Evolutionary conservation across 2,797 vertebrate species (phyloP).

Genomic region (Coendou prehensilis): DNA sequence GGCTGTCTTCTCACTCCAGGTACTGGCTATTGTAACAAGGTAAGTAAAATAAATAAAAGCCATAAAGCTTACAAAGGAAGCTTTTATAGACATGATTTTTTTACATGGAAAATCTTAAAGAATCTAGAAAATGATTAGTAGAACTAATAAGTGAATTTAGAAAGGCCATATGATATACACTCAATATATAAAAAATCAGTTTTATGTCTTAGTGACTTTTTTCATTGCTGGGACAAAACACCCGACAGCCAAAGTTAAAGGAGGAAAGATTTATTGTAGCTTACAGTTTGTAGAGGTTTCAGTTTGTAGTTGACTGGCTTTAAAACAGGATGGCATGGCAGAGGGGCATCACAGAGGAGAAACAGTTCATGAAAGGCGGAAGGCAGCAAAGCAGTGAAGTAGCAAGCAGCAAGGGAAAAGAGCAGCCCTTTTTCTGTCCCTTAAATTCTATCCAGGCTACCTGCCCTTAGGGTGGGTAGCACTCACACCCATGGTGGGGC

Average conservation of each 20-base stretch:
- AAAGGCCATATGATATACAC: background rate
- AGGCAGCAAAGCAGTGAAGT: background rate
- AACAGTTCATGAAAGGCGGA: background rate
- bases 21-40: background rate
- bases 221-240: background rate
- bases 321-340: background rate
- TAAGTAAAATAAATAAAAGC: constrained; percentile 40
- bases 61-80: background rate
- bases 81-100: background rate
- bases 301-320: background rate
- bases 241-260: background rate
- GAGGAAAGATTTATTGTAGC: background rate
- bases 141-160: constrained; percentile 43
- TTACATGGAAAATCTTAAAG: constrained; percentile 11
- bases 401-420: background rate
- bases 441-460: background rate
- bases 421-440: background rate
- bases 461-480: background rate
- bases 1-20: background rate
- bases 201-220: background rate
- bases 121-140: constrained; percentile 7
- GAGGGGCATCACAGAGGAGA: background rate
- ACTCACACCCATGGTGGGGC: background rate
- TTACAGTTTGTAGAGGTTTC: background rate
- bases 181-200: constrained; percentile 3